Conservation (phyloP, 2,888 invertebrate species). For the Nymphalis c-album region DNA sequence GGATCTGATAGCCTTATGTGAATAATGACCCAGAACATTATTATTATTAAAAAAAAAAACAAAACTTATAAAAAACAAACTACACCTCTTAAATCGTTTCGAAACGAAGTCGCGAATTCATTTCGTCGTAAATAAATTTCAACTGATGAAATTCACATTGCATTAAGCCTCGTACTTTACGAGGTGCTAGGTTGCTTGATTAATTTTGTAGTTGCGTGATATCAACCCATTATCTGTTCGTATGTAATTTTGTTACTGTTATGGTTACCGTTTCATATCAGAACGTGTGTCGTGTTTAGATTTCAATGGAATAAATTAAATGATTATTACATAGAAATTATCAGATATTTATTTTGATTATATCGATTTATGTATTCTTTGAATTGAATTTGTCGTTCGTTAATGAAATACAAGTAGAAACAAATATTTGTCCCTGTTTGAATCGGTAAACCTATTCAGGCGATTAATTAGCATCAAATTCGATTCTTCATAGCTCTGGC, state of each 20-base stretch:
- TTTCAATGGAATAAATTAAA: slow-evolving; percentile 1
- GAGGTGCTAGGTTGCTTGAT: slow-evolving; percentile 37
- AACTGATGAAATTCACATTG: slow-evolving; percentile 7
- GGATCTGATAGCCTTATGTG: too few species aligned
- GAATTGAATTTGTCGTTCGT: neutral
- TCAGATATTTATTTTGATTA: neutral
- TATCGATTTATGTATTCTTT: neutral
- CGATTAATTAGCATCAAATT: too few species aligned
- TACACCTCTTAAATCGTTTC: too few species aligned
- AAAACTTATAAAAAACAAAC: too few species aligned
- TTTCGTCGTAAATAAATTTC: neutral
- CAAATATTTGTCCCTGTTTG: too few species aligned
- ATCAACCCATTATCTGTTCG: slow-evolving; percentile 23
- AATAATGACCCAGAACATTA: too few species aligned
- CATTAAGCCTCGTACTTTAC: slow-evolving; percentile 22
- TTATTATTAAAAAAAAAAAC: too few species aligned
- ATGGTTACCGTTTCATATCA: slow-evolving; percentile 14
- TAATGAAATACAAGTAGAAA: too few species aligned
- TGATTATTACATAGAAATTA: neutral
- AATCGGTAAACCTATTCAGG: too few species aligned
- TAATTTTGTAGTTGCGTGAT: slow-evolving; percentile 34
- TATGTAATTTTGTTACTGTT: slow-evolving; percentile 18
- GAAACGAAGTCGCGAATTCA: too few species aligned
- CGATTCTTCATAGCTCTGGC: too few species aligned
- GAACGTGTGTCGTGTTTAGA: neutral